phyloP scores from a whole-genome alignment of 2,888 invertebrate genomes.

The Baronia brevicornis region DNA sequence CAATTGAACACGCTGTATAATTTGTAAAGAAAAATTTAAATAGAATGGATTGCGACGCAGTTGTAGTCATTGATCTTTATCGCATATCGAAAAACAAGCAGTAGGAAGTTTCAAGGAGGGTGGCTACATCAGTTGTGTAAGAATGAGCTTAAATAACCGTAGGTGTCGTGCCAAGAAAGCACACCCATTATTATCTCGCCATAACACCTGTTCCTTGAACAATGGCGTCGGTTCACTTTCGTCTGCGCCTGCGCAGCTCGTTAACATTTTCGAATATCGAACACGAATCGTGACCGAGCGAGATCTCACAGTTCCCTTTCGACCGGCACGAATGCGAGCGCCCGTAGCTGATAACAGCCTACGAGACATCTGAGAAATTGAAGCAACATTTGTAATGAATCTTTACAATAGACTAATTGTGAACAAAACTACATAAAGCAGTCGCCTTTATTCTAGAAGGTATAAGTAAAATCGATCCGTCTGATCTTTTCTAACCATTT shows the following conservation, averaged over 20 bases:
- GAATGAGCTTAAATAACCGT: constrained; percentile 19
- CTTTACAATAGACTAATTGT: too few relatives aligned
- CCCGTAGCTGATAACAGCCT: constrained; percentile 5
- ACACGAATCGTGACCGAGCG: constrained; percentile 54
- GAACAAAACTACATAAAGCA: neutral
- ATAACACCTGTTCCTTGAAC: constrained; percentile 56
- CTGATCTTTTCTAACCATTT: too few relatives aligned
- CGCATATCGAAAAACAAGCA: too few relatives aligned
- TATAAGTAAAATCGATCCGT: too few relatives aligned
- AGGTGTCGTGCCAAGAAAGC: constrained; percentile 32
- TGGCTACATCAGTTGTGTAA: too few relatives aligned
- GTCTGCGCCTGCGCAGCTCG: constrained; percentile 42
- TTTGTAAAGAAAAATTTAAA: too few relatives aligned
- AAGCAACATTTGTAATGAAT: constrained; percentile 2
- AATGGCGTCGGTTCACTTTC: constrained; percentile 57
- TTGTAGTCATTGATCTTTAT: too few relatives aligned
- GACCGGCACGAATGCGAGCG: constrained; percentile 43
- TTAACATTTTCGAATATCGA: constrained; percentile 61
- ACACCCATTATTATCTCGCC: constrained; percentile 31
- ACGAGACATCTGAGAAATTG: constrained; percentile 11
- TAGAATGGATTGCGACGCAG: too few relatives aligned
- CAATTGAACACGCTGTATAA: too few relatives aligned
- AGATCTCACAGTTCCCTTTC: constrained; percentile 52
- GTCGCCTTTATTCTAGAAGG: too few relatives aligned
- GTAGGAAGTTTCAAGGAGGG: too few relatives aligned